phyloP scores from a whole-genome alignment of 2,888 invertebrate species.

The Drosophila nr. medialis region DNA sequence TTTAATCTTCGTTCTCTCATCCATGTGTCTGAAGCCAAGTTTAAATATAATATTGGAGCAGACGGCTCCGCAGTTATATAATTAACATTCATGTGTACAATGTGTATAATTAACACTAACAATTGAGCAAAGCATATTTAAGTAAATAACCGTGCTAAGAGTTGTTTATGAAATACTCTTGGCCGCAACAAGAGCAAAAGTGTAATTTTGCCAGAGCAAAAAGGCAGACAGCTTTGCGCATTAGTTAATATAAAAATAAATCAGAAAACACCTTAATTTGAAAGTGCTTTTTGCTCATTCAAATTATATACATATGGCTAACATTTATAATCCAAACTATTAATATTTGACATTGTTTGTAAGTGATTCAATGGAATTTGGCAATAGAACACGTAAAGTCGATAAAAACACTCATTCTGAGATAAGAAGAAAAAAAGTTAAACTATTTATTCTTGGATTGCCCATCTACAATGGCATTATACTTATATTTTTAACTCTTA shows the following conservation, averaged over 20 bases:
- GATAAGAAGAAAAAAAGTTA: neutral
- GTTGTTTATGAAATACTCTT: neutral
- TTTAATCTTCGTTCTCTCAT: neutral
- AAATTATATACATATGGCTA: neutral
- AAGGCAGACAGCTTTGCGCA: neutral
- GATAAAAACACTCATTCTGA: neutral
- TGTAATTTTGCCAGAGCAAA: neutral
- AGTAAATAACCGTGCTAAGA: neutral
- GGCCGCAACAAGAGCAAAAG: neutral
- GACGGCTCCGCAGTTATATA: neutral
- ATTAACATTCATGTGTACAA: neutral
- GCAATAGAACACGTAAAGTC: slow-evolving; percentile 1
- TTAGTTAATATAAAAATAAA: neutral
- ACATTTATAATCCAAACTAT: neutral
- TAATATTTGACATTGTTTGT: neutral
- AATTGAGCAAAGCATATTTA: neutral
- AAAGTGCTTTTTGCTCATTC: too few relatives aligned
- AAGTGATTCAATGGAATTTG: neutral
- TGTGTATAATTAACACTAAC: neutral
- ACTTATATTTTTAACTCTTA: neutral
- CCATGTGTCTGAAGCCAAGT: neutral
- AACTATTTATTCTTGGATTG: neutral
- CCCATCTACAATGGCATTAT: neutral
- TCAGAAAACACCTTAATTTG: neutral
- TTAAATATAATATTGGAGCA: neutral